Base-by-base conservation (phyloP, 2,797 vertebrate genomes). In the Ctenochaetus hawaiiensis region DNA sequence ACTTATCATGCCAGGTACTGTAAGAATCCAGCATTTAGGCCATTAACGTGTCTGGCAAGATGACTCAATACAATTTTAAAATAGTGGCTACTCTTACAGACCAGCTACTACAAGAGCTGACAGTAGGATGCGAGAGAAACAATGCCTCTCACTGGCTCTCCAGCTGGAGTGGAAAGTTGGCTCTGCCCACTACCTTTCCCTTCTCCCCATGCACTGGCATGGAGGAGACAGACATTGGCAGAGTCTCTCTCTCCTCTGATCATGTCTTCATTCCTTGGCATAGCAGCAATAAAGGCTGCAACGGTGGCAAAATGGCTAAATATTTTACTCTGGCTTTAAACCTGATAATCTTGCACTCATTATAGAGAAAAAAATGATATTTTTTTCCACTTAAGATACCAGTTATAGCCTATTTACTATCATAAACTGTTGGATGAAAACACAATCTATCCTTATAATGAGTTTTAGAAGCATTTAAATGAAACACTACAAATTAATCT, bases 101-200 rank as follows among this genome's bases (percentile, higher is more conserved):
- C 67, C 70, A 62, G 62, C 77, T 72, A 77, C 83, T 82, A 88
- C 75, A 52, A 67, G 75, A 59, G 68, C 81, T 72, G 82, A 84
- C 80, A 73, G 89, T 72, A 58, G 85, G 89, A 83, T 79, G 80
- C 63, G 87, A 88, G 78, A 83, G 80, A 79, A 88, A 87, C 84
- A 79, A 87, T 78, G 87, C 77, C 84, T 88, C 90, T 91, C 88
- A 86, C 89, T 77, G 76, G 79, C 65, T 87, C 83, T 90, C 92
- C 91, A 92, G 89, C 93, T 92, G 91, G 93, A 93, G 89, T 88
- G 92, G 92, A 94, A 93, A 93, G 84, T 92, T 93, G 93, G 91
- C 92, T 75, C 59, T 70, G 81, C 56, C 61, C 65, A 45, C 80
- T 75, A 81, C 86, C 86, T 91, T 85, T 88, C 80, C 82, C 75